Conservation (phyloP, 2,888 invertebrate genomes). For the Caenorhabditis sp. region DNA sequence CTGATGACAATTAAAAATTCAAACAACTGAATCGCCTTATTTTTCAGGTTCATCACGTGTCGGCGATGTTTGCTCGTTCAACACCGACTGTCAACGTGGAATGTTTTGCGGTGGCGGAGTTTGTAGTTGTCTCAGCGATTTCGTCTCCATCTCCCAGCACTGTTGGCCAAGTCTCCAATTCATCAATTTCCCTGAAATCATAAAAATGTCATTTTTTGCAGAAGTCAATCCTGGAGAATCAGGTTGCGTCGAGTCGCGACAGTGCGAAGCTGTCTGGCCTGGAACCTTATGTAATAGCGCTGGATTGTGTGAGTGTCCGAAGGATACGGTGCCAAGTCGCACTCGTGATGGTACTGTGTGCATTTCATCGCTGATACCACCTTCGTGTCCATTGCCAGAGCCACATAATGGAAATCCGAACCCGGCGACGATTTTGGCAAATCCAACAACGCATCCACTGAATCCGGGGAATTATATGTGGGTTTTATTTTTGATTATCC, state of each 20-base stretch:
- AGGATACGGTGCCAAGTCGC: slow-evolving; percentile 54
- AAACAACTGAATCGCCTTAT: no score
- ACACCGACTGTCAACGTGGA: slow-evolving; percentile 67
- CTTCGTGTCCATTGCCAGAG: slow-evolving; percentile 65
- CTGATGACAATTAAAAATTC: neutral
- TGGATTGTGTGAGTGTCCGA: slow-evolving; percentile 67
- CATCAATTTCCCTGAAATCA: no score
- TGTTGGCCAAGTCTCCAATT: slow-evolving; percentile 63
- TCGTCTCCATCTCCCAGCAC: slow-evolving; percentile 65
- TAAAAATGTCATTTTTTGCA: slow-evolving; percentile 23
- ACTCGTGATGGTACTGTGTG: slow-evolving; percentile 66
- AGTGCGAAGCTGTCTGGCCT: slow-evolving; percentile 69
- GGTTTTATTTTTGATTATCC: no score
- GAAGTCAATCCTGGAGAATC: slow-evolving; percentile 68
- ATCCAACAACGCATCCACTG: slow-evolving; percentile 63
- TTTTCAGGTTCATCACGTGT: slow-evolving; percentile 55
- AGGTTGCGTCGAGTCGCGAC: slow-evolving; percentile 65
- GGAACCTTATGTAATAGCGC: slow-evolving; percentile 57
- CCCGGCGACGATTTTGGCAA: slow-evolving; percentile 66
- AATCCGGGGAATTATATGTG: slow-evolving; percentile 64
- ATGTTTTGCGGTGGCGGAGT: slow-evolving; percentile 69
- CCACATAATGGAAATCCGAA: slow-evolving; percentile 60
- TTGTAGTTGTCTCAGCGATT: slow-evolving; percentile 64
- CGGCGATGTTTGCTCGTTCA: slow-evolving; percentile 64
- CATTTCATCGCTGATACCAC: slow-evolving; percentile 59